Evolutionary conservation across 2,797 vertebrate genomes (phyloP).

Genomic region (Lophotriccus pileatus): DNA sequence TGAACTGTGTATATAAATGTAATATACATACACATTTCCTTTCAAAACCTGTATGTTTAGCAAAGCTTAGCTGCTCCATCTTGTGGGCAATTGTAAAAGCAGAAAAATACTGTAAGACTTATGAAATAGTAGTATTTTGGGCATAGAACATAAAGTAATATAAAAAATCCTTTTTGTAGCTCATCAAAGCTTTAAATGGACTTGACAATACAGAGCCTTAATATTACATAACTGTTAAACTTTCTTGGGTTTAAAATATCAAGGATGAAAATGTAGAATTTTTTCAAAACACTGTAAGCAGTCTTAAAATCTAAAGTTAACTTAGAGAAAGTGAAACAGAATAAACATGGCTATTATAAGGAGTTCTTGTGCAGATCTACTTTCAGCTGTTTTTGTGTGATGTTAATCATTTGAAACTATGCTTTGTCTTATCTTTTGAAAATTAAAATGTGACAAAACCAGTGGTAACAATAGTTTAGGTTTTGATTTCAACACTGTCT

Average conservation of each 20-base stretch:
- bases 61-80: constrained; percentile 36
- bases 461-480: background rate
- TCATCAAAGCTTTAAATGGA: background rate
- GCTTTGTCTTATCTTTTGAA: background rate
- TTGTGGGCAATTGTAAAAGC: constrained; percentile 6
- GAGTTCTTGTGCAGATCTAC: background rate
- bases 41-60: background rate
- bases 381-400: background rate
- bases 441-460: background rate
- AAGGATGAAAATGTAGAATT: background rate
- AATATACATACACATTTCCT: accelerated
- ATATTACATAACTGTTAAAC: background rate
- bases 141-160: background rate
- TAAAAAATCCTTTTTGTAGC: background rate
- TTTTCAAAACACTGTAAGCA: background rate
- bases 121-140: background rate
- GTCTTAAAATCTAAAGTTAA: background rate
- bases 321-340: background rate
- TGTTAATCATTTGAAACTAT: background rate
- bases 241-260: background rate
- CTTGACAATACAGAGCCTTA: background rate
- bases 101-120: background rate
- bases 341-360: background rate
- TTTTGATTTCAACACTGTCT: background rate
- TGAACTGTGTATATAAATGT: background rate